Evolutionary conservation across 2,888 invertebrate genomes (phyloP), one percentile per base, ranked within the genome.

Genomic region (Lepidonotus clava): DNA sequence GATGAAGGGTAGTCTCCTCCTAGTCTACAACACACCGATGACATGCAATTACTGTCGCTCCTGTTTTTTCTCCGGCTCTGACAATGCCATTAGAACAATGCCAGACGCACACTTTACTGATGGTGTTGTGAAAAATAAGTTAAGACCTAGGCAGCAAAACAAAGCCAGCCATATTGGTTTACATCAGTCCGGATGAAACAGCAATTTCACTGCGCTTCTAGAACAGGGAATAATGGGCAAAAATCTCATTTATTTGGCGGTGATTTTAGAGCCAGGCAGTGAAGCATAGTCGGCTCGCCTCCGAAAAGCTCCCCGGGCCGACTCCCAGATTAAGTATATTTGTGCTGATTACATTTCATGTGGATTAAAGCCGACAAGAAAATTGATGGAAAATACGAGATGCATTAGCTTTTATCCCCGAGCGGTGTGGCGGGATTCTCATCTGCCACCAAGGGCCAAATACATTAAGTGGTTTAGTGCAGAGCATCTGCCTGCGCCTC

Each of bases 381-480:
- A 18, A 80, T 41, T 80, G 80, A 80, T 80, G 80, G 80, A 80
- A 80, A 80, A 80, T 46, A 80, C 80, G 80, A 41, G 80, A 80
- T 80, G 80, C 80, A 80, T 80, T 80, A 80, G 80, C 80, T 80
- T 80, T 80, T 80, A 80, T 80, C 80, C 80, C 41, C 71, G 4
- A 14, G 34, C 36, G 71, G 34, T n/a, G 34, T 34, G 41, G 41
- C 46, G 18, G 18, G 11, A 24, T 2, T 28, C 80, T 71, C 71
- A 71, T 71, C 36, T 38, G 36, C 14, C 71, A 21, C 71, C 71
- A 14, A 71, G 71, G 71, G 71, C 36, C 71, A 71, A 71, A 71
- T 71, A 71, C 71, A 71, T 71, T 71, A 71, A 71, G 71, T 71
- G 36, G 34, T 34, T 71, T 71, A 71, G 38, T 5, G 56, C 71